Conservation (phyloP, 2,888 invertebrate species). For the Altica lythri region DNA sequence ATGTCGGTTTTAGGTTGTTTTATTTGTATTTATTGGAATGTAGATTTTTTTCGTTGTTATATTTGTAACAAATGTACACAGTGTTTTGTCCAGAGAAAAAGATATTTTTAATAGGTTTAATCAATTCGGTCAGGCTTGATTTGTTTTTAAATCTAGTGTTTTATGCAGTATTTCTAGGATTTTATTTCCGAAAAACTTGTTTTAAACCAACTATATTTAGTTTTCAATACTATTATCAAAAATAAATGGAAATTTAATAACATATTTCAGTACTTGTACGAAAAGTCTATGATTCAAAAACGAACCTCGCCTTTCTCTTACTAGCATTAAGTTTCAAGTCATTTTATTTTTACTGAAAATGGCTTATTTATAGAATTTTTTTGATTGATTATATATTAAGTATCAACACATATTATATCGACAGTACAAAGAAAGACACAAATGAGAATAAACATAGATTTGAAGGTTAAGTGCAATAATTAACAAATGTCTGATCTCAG, state of each 20-base stretch:
- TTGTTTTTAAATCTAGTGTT: conserved; percentile 10
- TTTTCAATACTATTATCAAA: no score
- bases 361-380: conserved; percentile 10
- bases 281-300: conserved; percentile 19
- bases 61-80: conserved; percentile 29
- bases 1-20: conserved; percentile 28
- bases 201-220: no score
- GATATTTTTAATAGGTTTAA: conserved; percentile 30
- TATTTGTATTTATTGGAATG: conserved; percentile 28
- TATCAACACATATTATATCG: conserved; percentile 26
- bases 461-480: conserved; percentile 26
- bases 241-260: no score
- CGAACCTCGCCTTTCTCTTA: conserved; percentile 4
- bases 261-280: no score
- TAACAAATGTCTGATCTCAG: conserved; percentile 27
- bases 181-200: no score
- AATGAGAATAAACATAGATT: conserved; percentile 8
- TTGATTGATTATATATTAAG: conserved; percentile 13
- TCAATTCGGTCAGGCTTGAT: conserved; percentile 18
- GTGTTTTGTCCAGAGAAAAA: conserved; percentile 24
- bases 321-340: conserved; percentile 19
- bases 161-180: no score
- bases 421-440: conserved; percentile 25
- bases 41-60: conserved; percentile 31
- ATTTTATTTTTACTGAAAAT: conserved; percentile 14